Evolutionary conservation across 2,797 vertebrate genomes (phyloP), one percentile per base, ranked within the genome.

Genomic region (Urophycis tenuis): DNA sequence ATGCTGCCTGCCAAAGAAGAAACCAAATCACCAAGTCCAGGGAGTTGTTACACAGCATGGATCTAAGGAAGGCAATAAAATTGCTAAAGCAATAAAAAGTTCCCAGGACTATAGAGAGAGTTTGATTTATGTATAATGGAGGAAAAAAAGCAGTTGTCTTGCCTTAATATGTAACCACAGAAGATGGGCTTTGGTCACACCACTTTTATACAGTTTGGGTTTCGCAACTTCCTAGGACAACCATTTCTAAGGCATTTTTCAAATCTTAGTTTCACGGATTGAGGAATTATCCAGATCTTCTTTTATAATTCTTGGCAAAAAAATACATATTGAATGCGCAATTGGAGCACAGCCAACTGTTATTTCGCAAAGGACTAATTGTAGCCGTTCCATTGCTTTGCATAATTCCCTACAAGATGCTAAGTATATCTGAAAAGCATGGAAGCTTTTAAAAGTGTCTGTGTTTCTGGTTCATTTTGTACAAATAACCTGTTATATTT

Each of bases 91-190:
- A 67, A 67, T 29, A 67, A 29, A 60, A 67, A 67, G 60, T 29
- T 67, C 60, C 60, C 60, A 67, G 60, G 11, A 67, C 60, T 67
- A 67, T 29, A 67, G 53, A 64, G 41, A 49, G 60, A 29, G 60
- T 67, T 60, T n/a, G 60, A 67, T 67, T 67, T 9, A 67, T 67
- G 60, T 67, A 67, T 25, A 29, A 64, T 11, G 25, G 60, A 64
- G 12, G 11, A 10, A 29, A 67, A 67, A 67, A 67, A 67, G 9
- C 60, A 67, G 60, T 67, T 67, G 60, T 67, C 60, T 29, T n/a
- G n/a, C 9, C 25, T 29, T 29, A 67, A 29, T 67, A 29, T 11
- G n/a, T 67, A 67, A 67, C 60, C 60, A 29, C 25, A n/a, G 60
- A 67, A 67, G n/a, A 67, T 29, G 25, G 60, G 60, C 9, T 29